Percentiles rank a stretch among this genome's conserved stretches.
These are phyloP conservation scores for Pseudococcus jackbeardsleyi DNA, from an alignment of 2,888 invertebrate genomes.

Conservation along the genomic window DNA sequence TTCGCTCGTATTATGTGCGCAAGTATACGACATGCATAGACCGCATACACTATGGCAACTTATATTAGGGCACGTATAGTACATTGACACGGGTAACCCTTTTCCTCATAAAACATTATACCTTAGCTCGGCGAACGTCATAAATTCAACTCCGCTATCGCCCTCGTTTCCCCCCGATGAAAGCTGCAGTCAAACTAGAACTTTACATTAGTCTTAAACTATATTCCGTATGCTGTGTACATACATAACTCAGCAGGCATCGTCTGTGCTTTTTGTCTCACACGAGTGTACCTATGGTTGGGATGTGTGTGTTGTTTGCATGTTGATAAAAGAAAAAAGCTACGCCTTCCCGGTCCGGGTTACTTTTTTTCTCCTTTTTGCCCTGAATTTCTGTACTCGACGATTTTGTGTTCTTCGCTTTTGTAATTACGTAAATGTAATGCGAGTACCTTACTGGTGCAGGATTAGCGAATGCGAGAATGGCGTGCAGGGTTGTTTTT, in stretches of 20 bases:
- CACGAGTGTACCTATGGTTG: not conserved
- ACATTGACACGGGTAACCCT: constrained; percentile 4
- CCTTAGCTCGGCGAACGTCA: not conserved
- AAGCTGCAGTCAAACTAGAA: not conserved
- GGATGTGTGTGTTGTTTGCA: not conserved
- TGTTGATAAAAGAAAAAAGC: not conserved
- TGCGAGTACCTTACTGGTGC: not conserved
- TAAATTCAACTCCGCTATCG: not conserved
- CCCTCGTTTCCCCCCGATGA: not conserved
- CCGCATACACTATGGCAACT: not conserved
- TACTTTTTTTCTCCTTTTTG: not conserved
- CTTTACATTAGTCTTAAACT: not conserved
- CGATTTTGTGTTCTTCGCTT: not conserved
- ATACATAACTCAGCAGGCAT: not conserved
- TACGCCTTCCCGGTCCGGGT: not conserved
- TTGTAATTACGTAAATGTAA: not conserved
- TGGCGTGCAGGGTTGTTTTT: no score
- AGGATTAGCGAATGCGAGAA: no score
- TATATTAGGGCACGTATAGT: not conserved
- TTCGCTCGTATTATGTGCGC: not conserved
- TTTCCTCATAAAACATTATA: not conserved
- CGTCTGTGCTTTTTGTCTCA: not conserved
- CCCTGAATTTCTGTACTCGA: not conserved
- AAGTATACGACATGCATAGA: not conserved
- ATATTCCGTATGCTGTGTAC: not conserved